phyloP scores from a whole-genome alignment of 1,140 invertebrate species.

The Chironomus striatipennis region DNA sequence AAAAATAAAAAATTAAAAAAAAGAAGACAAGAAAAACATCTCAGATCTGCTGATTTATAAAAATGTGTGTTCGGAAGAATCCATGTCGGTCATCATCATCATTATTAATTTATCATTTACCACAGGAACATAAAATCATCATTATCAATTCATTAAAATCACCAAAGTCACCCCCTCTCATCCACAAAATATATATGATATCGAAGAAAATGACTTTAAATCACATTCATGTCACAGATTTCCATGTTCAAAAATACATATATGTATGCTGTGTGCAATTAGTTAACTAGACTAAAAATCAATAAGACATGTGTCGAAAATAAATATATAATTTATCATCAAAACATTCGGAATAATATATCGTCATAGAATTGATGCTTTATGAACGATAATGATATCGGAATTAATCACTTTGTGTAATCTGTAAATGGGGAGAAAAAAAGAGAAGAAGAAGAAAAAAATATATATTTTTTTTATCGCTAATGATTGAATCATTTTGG shows the following conservation, averaged over 20 bases:
- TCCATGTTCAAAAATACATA: not conserved
- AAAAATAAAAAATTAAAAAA: too few relatives aligned
- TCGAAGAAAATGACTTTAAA: not conserved
- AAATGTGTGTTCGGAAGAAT: too few relatives aligned
- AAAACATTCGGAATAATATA: too few relatives aligned
- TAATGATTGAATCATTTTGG: constrained; percentile 5
- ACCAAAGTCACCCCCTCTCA: not conserved
- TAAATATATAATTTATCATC: not conserved
- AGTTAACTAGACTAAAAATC: constrained; percentile 11
- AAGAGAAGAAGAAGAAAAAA: not conserved
- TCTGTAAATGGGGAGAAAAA: constrained; percentile 5
- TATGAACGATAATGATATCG: not conserved
- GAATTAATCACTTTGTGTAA: constrained; percentile 14
- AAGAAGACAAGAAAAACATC: too few relatives aligned
- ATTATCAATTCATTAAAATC: constrained; percentile 8
- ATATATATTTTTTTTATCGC: not conserved
- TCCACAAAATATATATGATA: not conserved
- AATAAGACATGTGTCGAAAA: constrained; percentile 3
- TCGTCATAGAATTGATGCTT: not conserved
- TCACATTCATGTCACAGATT: constrained; percentile 1
- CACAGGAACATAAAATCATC: not conserved
- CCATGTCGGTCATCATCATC: too few relatives aligned
- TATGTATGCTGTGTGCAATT: not conserved
- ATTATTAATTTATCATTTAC: not conserved
- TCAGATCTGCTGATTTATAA: too few relatives aligned